phyloP scores from a whole-genome alignment of 2,797 vertebrate genomes.

The Eulemur mongoz region DNA sequence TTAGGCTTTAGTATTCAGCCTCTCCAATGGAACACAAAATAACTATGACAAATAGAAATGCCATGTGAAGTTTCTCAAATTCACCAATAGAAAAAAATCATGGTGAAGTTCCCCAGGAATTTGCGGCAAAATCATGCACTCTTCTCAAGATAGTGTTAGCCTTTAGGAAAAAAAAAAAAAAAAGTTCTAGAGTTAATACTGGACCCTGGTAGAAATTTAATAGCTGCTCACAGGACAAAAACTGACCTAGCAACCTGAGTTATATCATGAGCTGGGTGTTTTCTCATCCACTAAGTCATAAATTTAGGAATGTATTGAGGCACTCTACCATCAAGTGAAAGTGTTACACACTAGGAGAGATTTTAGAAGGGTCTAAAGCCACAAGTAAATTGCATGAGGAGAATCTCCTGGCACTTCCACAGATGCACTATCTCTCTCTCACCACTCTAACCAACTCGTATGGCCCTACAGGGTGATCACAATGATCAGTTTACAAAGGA shows the following conservation, averaged over 20 bases:
- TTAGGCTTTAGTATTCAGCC: not conserved
- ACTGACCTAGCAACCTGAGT: not conserved
- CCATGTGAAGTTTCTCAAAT: not conserved
- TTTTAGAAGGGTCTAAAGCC: not conserved
- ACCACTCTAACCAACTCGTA: not conserved
- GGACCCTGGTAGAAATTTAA: not conserved
- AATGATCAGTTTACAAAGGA: not conserved
- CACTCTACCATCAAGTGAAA: not conserved
- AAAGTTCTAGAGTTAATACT: not conserved
- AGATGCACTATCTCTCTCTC: not conserved
- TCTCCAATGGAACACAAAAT: not conserved
- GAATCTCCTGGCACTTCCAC: not conserved
- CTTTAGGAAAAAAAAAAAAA: not conserved
- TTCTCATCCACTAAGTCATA: not conserved
- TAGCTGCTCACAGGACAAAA: not conserved
- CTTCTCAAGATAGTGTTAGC: not conserved
- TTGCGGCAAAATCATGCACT: not conserved
- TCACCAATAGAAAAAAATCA: not conserved
- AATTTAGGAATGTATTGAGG: not conserved
- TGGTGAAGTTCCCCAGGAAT: not conserved
- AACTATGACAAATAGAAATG: not conserved
- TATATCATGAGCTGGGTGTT: not conserved
- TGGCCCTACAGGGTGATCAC: not conserved
- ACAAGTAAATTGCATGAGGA: not conserved
- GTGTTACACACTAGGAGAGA: not conserved